These are phyloP conservation scores for Amblyopsis hoosieri DNA, from an alignment of 2,797 vertebrate genomes.

Conservation along the genomic window DNA sequence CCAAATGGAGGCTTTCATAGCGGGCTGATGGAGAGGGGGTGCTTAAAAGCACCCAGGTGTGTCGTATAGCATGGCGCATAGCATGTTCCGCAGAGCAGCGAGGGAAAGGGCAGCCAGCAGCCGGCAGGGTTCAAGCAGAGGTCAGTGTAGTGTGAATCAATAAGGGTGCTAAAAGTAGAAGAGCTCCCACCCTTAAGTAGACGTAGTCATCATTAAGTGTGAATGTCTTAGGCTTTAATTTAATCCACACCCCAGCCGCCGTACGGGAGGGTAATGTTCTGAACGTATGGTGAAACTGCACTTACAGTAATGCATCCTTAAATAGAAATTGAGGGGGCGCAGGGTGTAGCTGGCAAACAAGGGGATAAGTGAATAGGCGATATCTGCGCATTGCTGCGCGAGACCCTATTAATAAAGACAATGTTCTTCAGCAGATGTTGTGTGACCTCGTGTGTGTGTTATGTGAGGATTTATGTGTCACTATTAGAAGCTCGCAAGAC, in stretches of 20 bases:
- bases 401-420: conserved; percentile 43
- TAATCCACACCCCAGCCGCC: not conserved
- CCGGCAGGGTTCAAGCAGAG: conserved; percentile 73
- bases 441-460: conserved; percentile 13
- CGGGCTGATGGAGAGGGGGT: conserved; percentile 78
- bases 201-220: conserved; percentile 1
- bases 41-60: conserved; percentile 82
- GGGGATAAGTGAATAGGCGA: conserved; percentile 51
- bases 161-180: conserved; percentile 46
- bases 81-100: conserved; percentile 62
- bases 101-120: conserved; percentile 61
- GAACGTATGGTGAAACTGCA: not conserved
- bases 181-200: not conserved
- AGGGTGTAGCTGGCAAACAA: conserved; percentile 24
- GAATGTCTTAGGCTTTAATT: not conserved
- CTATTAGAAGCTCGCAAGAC: conserved; percentile 25
- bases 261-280: not conserved
- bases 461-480: conserved; percentile 13
- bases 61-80: conserved; percentile 73
- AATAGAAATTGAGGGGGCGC: not conserved
- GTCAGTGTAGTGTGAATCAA: conserved; percentile 71
- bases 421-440: conserved; percentile 30
- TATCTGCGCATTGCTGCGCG: conserved; percentile 32
- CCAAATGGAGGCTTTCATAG: conserved; percentile 82
- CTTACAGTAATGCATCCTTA: not conserved